Evolutionary conservation across 1,140 invertebrate species (phyloP), one percentile per base, ranked within the genome.

Genomic region (Brachionus koreanus): DNA sequence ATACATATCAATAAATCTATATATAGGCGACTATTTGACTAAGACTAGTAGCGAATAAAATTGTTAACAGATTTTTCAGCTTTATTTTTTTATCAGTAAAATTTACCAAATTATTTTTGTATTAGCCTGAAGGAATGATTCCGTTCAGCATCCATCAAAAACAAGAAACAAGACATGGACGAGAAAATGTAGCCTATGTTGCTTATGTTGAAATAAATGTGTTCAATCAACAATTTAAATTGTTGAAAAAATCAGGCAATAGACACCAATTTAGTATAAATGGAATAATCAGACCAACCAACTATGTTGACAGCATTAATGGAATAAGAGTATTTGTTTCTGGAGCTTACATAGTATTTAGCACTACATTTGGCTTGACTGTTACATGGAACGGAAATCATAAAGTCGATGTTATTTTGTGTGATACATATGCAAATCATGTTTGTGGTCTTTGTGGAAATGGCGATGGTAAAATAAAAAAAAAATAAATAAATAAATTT

Each of bases 391-490:
- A 79, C 23, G 76, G 76, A 13, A 25, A 42, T 37, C 76, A 79
- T 9, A 61, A 79, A 57, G 76, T 79, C 7, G 61, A 61, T 61
- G 76, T 79, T 65, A 61, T 19, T 42, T 29, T 79, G 12, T 79
- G 76, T 61, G 37, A 79, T 25, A 39, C 23, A 61, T 79, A 79
- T 63, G 19, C 76, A 0, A 61, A 57, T 7, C 33, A 79, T 79
- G 76, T 79, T 35, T 79, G 76, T 43, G 76, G 76, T 43, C 37
- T 79, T 16, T 79, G 76, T 43, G 76, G 76, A 16, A 77, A 77
- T 37, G 74, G 16, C 16, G 74, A 77, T 52, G 74, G 74, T 49
- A 77, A 49, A 16, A 25, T 42, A 16, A 37, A 43, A 3, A 6
- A 16, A 6, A 67, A 67, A 39, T n/a, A 5, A 2, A 2, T 3